Base-by-base conservation (phyloP, 2,113 vertebrate genomes). In the Colaptes auratus region DNA sequence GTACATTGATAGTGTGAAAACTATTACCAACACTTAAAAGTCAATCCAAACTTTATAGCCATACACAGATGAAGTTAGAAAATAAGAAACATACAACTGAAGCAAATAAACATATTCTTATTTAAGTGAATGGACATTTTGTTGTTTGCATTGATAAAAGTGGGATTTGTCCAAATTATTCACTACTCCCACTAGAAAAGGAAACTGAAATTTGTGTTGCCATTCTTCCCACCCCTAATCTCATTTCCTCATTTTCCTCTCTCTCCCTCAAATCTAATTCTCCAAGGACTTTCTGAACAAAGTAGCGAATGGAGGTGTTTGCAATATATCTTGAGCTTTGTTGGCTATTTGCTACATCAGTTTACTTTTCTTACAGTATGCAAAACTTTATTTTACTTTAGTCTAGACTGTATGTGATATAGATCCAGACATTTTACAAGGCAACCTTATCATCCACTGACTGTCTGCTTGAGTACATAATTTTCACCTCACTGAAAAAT, bases 201-300 rank as follows among this genome's bases (percentile, higher is more conserved):
- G 95, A 97, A 97, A 88, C 60, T 59, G 66, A 92, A 95, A 74
- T 55, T 76, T 5, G 4, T 48, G 69, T 89, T 91, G 61, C 42
- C 58, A 61, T 91, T 95, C 31, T 96, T 92, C 53, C 72, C 72
- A 74, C 64, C 86, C 27, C 72, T 96, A 94, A 93, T 96, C 95
- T 97, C 90, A 92, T 95, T 97, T 97, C 91, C 95, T 77, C 88
- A 55, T 92, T 88, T 88, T 91, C 88, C 75, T 96, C 69, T 88
- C 83, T 90, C 58, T 88, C 33, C 20, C 33, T 93, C 28, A 46
- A 85, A 33, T 28, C 25, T 60, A 74, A 21, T 73, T 83, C 88
- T 92, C 84, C 28, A 55, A 69, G 52, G 88, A 72, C 58, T 55
- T 80, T 92, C 65, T 73, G 59, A 94, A 92, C 80, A 93, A 92